Conservation (phyloP, 2,797 vertebrate species). For the Coracias cyanogaster region DNA sequence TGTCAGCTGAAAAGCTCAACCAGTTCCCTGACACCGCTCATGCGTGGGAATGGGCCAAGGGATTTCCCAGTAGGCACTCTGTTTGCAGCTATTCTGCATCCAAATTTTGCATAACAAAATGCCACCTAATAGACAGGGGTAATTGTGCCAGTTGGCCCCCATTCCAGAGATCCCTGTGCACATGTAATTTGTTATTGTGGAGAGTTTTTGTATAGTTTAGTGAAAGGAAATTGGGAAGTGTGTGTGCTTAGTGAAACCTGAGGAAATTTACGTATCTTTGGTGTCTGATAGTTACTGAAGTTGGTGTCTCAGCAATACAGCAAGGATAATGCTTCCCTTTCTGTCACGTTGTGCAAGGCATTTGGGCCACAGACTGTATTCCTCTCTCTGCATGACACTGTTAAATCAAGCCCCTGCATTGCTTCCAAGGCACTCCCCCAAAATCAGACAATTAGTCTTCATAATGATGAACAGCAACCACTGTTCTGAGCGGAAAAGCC, state of each 20-base stretch:
- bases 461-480: background rate
- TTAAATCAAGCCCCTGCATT: background rate
- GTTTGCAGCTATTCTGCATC: background rate
- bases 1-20: background rate
- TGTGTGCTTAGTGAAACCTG: background rate
- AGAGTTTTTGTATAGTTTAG: background rate
- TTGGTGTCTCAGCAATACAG: background rate
- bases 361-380: background rate
- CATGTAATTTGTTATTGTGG: background rate
- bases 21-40: accelerated
- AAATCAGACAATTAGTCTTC: background rate
- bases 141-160: background rate
- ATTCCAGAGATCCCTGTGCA: background rate
- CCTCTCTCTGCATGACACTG: background rate
- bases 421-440: background rate
- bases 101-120: background rate
- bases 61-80: background rate
- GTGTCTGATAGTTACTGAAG: background rate
- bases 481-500: background rate
- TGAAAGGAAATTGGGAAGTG: background rate
- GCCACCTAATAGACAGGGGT: background rate
- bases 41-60: background rate
- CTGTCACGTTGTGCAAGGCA: accelerated
- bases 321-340: background rate
- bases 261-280: background rate